Percentiles rank a stretch among this genome's conserved stretches.
Evolutionary conservation across 1,140 invertebrate genomes (phyloP).

Genomic region (Bombus polaris): DNA sequence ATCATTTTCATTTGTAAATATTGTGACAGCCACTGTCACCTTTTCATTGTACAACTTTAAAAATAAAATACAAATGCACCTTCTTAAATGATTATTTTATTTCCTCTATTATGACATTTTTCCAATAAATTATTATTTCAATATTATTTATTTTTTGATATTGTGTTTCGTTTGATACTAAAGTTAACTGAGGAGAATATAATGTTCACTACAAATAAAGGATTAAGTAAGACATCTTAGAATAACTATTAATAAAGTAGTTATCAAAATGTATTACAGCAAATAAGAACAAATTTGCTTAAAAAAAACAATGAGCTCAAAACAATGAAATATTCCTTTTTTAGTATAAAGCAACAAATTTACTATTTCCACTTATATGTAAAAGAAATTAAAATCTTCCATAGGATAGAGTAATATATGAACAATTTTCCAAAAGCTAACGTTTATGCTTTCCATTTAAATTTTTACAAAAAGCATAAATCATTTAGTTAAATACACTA

Average conservation of each 20-base stretch:
- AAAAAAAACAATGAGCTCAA: conserved; percentile 10
- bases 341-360: not conserved
- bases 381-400: not conserved
- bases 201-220: not conserved
- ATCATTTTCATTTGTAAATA: conserved; percentile 30
- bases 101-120: not conserved
- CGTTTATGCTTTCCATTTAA: conserved; percentile 27
- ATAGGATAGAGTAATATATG: not conserved
- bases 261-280: not conserved
- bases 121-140: not conserved
- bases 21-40: not conserved
- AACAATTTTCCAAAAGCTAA: conserved; percentile 31
- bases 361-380: conserved; percentile 30
- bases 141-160: not conserved
- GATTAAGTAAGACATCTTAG: not conserved
- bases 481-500: conserved; percentile 41
- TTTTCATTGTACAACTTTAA: not conserved
- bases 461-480: conserved; percentile 50
- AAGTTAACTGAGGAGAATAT: not conserved
- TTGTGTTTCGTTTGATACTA: not conserved
- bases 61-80: conserved; percentile 9
- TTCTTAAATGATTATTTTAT: not conserved
- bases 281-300: not conserved
- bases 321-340: conserved; percentile 21
- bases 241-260: not conserved